Evolutionary conservation across 1,140 invertebrate genomes (phyloP), one percentile per base, ranked within the genome.

Genomic region (Spodoptera litura): DNA sequence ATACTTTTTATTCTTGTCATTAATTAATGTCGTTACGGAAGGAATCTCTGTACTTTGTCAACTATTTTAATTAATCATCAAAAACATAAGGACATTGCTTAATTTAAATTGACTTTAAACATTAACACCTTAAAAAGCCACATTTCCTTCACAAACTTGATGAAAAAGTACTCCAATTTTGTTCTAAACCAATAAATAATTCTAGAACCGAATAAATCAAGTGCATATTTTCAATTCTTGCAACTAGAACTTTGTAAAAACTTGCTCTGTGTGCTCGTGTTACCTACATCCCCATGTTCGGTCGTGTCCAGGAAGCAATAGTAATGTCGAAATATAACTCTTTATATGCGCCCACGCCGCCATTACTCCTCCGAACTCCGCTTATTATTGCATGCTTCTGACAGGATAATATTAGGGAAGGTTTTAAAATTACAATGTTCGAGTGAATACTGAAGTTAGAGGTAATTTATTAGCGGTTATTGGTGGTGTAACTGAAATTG

Each of bases 211-310:
- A 31, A 31, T 31, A 31, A 31, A 31, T 31, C 31, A 31, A 31
- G 31, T 31, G 31, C 31, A 4, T 44, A 44, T 44, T 2, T 15
- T 15, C n/a, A 59, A 59, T 31, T 27, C 13, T 64, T 64, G 38
- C 64, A 52, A 27, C 20, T 49, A 15, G 31, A 27, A 4, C 11
- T 31, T 35, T 13, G n/a, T 31, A 68, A 68, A 51, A 71, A 52
- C 62, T 71, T 79, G 76, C 10, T 83, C 82, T 81, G 51, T 44
- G 38, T 78, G 72, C 20, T 68, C 64, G 76, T 49, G 68, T 78
- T 81, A 78, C 79, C 70, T 55, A 64, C 79, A 76, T 84, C 75
- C 75, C 78, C 78, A 82, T 80, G 78, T 72, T 80, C 62, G 56
- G 51, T 78, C 80, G 71, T 66, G 59, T 81, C 68, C 77, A 78